These are phyloP conservation scores for Falcunculus frontatus DNA, from an alignment of 2,113 vertebrate genomes.

Conservation along the genomic window DNA sequence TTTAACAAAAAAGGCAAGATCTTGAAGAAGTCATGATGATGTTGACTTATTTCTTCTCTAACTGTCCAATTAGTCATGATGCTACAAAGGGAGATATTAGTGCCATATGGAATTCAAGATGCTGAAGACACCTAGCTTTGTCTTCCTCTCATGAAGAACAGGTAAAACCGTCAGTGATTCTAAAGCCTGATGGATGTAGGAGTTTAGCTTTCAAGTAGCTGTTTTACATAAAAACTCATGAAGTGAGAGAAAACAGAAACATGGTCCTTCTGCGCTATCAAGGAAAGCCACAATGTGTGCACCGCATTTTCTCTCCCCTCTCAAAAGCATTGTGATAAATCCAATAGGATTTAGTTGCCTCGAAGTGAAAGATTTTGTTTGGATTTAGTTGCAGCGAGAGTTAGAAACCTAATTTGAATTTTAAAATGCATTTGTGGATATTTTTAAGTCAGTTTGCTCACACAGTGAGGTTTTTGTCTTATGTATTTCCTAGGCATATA, in stretches of 20 bases:
- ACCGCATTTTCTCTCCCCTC: not conserved
- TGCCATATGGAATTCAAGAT: not conserved
- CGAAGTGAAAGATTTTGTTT: not conserved
- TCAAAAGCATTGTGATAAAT: not conserved
- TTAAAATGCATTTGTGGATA: not conserved
- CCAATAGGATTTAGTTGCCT: not conserved
- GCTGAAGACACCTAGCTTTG: not conserved
- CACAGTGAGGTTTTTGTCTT: rapidly evolving
- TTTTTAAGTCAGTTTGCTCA: not conserved
- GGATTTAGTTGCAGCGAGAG: not conserved
- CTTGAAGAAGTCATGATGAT: not conserved
- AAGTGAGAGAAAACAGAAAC: not conserved
- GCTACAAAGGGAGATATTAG: not conserved
- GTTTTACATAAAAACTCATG: not conserved
- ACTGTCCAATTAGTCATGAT: not conserved
- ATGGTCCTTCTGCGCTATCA: not conserved
- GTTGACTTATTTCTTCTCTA: not conserved
- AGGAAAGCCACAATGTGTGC: not conserved
- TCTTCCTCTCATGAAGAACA: not conserved
- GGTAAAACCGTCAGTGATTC: not conserved
- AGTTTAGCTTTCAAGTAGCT: not conserved
- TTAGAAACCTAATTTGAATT: not conserved
- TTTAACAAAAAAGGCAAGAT: not conserved
- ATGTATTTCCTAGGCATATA: not conserved
- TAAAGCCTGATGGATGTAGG: not conserved